These are phyloP conservation scores for Tachysurus vachellii DNA, from an alignment of 2,113 vertebrate species.

Conservation along the genomic window DNA sequence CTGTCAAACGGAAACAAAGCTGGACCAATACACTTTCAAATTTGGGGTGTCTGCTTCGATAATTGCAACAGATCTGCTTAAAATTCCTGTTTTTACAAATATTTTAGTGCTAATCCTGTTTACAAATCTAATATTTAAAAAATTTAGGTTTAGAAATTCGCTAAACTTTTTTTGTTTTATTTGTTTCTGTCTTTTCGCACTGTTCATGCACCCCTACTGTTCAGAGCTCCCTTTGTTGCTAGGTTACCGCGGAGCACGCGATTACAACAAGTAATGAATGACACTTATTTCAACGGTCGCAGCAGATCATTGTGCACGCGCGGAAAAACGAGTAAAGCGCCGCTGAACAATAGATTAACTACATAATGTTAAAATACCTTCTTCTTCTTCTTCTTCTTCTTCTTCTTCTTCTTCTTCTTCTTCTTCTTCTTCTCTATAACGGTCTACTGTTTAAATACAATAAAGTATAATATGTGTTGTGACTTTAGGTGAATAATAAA, in stretches of 20 bases:
- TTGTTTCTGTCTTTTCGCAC: not conserved
- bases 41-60: not conserved
- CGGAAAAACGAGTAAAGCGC: not conserved
- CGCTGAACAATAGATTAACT: not conserved
- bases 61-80: not conserved
- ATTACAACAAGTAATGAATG: not conserved
- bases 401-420: no score
- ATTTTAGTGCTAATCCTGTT: not conserved
- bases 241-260: slow-evolving; percentile 51
- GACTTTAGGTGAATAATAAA: not conserved
- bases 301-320: not conserved
- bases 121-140: accelerated
- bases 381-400: no score
- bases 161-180: not conserved
- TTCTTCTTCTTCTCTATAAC: not conserved
- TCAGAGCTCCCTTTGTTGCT: slow-evolving; percentile 47
- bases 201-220: slow-evolving; percentile 15
- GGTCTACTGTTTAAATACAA: not conserved
- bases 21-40: slow-evolving; percentile 4
- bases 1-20: slow-evolving; percentile 45
- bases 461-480: not conserved
- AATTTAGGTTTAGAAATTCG: not conserved
- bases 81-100: not conserved
- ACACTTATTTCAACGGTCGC: not conserved
- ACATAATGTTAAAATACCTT: not conserved